Conservation (phyloP, 2,113 vertebrate species). For the Coptodon rendalli region DNA sequence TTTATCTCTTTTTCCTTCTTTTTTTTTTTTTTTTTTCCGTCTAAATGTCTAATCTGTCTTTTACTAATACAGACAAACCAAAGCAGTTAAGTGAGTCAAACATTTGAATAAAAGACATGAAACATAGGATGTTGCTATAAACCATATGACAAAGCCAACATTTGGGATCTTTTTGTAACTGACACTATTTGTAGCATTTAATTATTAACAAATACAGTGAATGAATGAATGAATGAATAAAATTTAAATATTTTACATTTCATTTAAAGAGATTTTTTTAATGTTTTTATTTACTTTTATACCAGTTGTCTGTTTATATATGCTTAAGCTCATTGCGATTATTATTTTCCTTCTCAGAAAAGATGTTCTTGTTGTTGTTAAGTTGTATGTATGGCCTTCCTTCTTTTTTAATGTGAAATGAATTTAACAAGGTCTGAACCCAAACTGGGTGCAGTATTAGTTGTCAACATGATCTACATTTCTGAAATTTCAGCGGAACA, state of each 20-base stretch:
- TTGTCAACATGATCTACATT: background rate
- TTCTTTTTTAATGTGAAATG: slow-evolving; percentile 8
- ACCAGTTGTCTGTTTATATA: background rate
- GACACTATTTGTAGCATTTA: background rate
- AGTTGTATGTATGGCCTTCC: background rate
- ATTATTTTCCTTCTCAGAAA: background rate
- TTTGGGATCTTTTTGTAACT: background rate
- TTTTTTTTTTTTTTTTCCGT: background rate
- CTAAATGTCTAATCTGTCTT: background rate
- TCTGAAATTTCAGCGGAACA: background rate
- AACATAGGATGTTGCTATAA: background rate
- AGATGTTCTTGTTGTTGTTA: background rate
- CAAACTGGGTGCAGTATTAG: background rate
- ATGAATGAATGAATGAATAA: background rate
- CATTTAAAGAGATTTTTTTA: background rate
- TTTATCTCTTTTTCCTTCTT: too few relatives aligned
- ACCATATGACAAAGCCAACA: background rate
- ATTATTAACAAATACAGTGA: background rate
- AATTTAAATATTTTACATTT: background rate
- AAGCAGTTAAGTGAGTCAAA: background rate
- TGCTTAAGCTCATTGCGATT: slow-evolving; percentile 7
- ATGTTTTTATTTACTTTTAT: slow-evolving; percentile 27
- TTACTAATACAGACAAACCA: background rate
- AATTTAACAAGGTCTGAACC: background rate
- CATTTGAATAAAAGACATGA: background rate